Percentiles rank a stretch among this genome's conserved stretches.
These are phyloP conservation scores for Axis porcinus DNA, from an alignment of 2,113 vertebrate genomes.

Conservation along the genomic window DNA sequence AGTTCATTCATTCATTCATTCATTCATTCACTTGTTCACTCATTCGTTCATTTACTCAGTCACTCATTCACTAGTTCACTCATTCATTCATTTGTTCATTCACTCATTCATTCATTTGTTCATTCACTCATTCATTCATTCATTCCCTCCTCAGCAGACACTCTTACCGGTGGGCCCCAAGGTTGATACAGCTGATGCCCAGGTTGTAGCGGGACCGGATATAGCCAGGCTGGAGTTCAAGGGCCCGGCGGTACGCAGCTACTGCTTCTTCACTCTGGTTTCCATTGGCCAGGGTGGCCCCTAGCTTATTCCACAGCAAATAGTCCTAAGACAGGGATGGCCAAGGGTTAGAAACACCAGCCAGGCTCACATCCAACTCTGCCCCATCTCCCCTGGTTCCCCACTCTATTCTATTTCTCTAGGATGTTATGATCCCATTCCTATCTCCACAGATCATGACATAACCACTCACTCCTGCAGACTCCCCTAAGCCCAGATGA, in stretches of 20 bases:
- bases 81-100: no score
- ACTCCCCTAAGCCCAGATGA: neutral
- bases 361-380: neutral
- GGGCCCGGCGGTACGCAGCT: conserved; percentile 91
- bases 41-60: neutral
- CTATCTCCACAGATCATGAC: neutral
- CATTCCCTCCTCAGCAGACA: neutral
- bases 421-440: neutral
- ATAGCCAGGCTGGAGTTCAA: conserved; percentile 96
- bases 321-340: conserved; percentile 85
- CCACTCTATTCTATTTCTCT: neutral
- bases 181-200: conserved; percentile 97
- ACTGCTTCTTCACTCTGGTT: conserved; percentile 97
- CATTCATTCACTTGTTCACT: neutral
- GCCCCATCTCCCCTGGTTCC: neutral
- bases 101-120: neutral
- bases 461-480: neutral
- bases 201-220: conserved; percentile 97
- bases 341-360: neutral
- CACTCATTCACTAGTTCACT: neutral
- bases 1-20: neutral
- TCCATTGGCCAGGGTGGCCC: conserved; percentile 95
- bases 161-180: conserved; percentile 94
- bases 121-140: neutral
- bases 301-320: conserved; percentile 96